Evolutionary conservation across 2,888 invertebrate species (phyloP), one percentile per base, ranked within the genome.

Genomic region (Carterocephalus palaemon): DNA sequence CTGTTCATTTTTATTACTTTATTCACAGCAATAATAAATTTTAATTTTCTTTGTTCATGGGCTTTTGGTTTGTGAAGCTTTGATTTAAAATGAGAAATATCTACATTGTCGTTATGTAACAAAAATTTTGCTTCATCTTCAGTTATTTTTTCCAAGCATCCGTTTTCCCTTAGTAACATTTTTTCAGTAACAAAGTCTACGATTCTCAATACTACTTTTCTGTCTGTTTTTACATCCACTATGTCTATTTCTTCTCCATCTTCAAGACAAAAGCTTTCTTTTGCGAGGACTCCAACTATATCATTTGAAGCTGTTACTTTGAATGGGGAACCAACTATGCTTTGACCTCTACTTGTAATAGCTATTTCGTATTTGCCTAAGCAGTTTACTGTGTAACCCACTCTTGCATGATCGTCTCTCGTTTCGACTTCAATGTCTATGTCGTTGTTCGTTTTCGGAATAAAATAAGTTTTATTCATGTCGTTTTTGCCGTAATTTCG

Each of bases 261-360:
- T 68, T 86, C 85, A 46, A 85, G 66, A 45, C 70, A 69, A 43
- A 75, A 79, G 51, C 63, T 83, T 36, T 84, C 80, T 52, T 60
- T 71, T 66, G 83, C 79, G 43, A 85, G 56, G 19, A 69, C 58
- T 23, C 60, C 60, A 3, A 84, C 49, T 22, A 84, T 79, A 48
- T 83, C 76, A 41, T 74, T 63, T 2, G 79, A 71, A 10, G 89
- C 84, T 42, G 77, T 86, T 2, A 90, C 75, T 39, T 67, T 67
- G 57, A 86, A 91, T 1, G 91, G 91, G 12, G 90, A 90, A n/a
- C 90, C 90, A 19, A 85, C 82, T 24, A 90, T 76, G 56, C 83
- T 78, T 60, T 86, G 85, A 1, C 89, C 89, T 62, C 88, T 81
- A 41, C 86, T 88, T 8, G 88, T 88, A 28, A 91, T 78, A 17